Percentiles rank a stretch among this genome's conserved stretches.
These are phyloP conservation scores for Australoheros facetus DNA, from an alignment of 2,797 vertebrate genomes.

Conservation along the genomic window DNA sequence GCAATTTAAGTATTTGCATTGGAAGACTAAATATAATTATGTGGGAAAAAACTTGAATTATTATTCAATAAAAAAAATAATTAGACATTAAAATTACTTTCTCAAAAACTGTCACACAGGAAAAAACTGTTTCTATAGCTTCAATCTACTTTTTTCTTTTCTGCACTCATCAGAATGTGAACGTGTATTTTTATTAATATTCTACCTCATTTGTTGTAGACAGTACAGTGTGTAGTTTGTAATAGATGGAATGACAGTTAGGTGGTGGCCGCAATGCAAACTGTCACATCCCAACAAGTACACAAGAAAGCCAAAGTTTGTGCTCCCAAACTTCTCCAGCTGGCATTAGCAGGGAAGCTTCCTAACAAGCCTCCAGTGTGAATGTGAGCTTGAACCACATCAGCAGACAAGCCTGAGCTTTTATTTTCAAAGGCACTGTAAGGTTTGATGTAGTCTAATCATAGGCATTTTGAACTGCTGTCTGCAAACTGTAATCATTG, in stretches of 20 bases:
- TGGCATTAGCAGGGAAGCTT: neutral
- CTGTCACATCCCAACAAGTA: neutral
- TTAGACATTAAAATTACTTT: neutral
- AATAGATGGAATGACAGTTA: neutral
- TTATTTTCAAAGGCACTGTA: constrained; percentile 18
- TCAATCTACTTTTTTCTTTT: neutral
- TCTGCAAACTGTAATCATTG: constrained; percentile 38
- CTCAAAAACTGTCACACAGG: neutral
- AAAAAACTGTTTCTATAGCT: neutral
- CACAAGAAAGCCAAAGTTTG: neutral
- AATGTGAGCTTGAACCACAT: constrained; percentile 6
- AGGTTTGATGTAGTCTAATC: constrained; percentile 26
- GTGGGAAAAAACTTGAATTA: neutral
- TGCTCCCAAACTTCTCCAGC: neutral
- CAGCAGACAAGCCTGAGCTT: neutral
- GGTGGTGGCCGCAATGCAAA: neutral
- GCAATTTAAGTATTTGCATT: neutral
- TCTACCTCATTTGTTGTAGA: neutral
- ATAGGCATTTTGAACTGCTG: constrained; percentile 26
- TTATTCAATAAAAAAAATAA: neutral
- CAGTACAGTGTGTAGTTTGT: neutral
- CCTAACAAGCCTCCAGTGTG: constrained; percentile 1
- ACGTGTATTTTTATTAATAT: neutral
- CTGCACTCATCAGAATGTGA: neutral
- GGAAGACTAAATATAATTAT: neutral